Evolutionary conservation across 2,113 vertebrate genomes (phyloP).

Genomic region (Lycaon pictus): DNA sequence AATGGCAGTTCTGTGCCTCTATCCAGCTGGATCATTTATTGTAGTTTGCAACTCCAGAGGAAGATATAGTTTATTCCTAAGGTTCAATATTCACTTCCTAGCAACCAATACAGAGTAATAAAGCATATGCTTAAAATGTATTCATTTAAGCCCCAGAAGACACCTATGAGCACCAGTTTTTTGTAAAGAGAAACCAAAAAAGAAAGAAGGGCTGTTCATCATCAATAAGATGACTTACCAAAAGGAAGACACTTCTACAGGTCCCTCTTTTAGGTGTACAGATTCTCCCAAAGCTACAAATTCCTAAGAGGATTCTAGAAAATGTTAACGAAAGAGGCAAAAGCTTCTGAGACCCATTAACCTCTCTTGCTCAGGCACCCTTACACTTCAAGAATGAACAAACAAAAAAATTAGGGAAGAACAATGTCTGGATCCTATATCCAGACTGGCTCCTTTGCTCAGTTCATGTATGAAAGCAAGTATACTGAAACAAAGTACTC

Average conservation of each 20-base stretch:
- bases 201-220: neutral
- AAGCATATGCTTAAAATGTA: neutral
- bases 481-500: slow-evolving; percentile 80
- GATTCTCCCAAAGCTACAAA: neutral
- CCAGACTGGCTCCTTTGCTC: neutral
- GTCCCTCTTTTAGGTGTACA: accelerated
- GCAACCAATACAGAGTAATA: neutral
- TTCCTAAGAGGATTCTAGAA: neutral
- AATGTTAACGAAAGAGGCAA: neutral
- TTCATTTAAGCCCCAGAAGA: neutral
- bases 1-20: neutral
- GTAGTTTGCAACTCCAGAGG: neutral
- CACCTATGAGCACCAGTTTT: neutral
- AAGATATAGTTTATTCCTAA: neutral
- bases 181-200: neutral
- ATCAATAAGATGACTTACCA: neutral
- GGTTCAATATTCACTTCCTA: neutral
- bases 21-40: neutral
- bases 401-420: neutral
- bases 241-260: neutral
- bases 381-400: neutral
- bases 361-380: neutral
- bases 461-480: neutral
- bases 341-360: neutral
- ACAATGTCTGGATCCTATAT: neutral